Conservation (phyloP, 1,140 invertebrate genomes). For the Penaeus vannamei region DNA sequence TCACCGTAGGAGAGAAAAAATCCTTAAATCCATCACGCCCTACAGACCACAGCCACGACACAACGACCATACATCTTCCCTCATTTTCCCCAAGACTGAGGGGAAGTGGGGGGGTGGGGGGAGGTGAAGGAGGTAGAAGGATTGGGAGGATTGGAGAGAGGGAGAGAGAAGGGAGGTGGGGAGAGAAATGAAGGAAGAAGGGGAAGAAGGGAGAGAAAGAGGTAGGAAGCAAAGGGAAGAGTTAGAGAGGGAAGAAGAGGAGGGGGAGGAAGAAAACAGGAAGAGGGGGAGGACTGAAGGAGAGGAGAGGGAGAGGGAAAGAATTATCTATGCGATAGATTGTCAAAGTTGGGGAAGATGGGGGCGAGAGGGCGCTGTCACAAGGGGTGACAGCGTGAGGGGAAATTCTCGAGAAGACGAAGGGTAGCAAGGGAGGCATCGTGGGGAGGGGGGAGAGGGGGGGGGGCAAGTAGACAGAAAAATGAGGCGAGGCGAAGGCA, state of each 20-base stretch:
- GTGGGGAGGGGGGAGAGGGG: not conserved
- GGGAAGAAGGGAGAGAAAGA: not conserved
- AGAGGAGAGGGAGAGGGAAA: not conserved
- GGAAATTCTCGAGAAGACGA: not conserved
- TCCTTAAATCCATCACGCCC: too few species aligned
- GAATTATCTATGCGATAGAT: not conserved
- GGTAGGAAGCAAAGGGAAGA: not conserved
- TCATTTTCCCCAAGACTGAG: not conserved
- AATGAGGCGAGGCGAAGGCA: too few species aligned
- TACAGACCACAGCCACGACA: too few species aligned
- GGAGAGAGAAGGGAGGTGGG: not conserved
- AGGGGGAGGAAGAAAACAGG: not conserved
- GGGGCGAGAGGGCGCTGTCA: not conserved
- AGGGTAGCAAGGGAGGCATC: not conserved
- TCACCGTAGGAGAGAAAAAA: too few species aligned
- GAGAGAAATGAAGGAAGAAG: too few species aligned
- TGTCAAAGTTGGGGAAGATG: not conserved
- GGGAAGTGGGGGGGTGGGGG: not conserved
- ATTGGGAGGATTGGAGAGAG: not conserved
- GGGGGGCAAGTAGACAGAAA: too few species aligned
- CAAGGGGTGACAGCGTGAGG: not conserved
- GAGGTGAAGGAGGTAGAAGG: not conserved
- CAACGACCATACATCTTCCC: not conserved
- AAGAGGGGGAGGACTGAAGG: not conserved
- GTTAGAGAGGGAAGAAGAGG: not conserved